A percentile compares a stretch with the other conserved stretches of the same genome.
phyloP scores from a whole-genome alignment of 2,113 vertebrate species.

The Cynopterus brachyotis region DNA sequence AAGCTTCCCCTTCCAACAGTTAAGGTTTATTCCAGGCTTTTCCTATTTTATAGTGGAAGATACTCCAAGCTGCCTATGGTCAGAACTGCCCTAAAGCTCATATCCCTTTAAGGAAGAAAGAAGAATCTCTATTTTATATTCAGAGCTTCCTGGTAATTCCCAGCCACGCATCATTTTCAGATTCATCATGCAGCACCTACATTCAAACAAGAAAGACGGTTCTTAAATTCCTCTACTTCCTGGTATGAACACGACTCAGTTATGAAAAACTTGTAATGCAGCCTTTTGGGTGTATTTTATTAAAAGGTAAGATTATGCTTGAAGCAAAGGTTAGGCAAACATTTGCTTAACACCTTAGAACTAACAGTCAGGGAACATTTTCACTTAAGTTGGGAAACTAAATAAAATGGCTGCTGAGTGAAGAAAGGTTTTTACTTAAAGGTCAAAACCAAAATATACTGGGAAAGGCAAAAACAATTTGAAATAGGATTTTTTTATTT shows the following conservation, averaged over 20 bases:
- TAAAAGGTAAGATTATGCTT: constrained; percentile 70
- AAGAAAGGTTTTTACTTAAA: constrained; percentile 69
- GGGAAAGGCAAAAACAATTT: constrained; percentile 40
- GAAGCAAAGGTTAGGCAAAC: constrained; percentile 75
- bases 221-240: constrained; percentile 33
- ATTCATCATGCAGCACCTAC: background rate
- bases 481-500: background rate
- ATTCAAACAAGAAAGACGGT: constrained; percentile 66
- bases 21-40: background rate
- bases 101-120: background rate
- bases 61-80: background rate
- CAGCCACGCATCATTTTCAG: background rate
- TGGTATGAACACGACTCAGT: background rate
- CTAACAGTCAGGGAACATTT: constrained; percentile 44
- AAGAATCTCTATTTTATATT: background rate
- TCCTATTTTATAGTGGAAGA: background rate
- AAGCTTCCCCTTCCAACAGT: background rate
- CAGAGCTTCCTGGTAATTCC: background rate
- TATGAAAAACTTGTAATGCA: constrained; percentile 2
- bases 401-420: constrained; percentile 36
- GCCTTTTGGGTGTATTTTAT: constrained; percentile 57
- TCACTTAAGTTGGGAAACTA: constrained; percentile 27
- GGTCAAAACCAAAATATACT: constrained; percentile 63
- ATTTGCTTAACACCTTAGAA: constrained; percentile 47
- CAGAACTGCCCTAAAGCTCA: background rate